Evolutionary conservation across 2,797 vertebrate genomes (phyloP), one percentile per base, ranked within the genome.

Genomic region (Channallabes apus): DNA sequence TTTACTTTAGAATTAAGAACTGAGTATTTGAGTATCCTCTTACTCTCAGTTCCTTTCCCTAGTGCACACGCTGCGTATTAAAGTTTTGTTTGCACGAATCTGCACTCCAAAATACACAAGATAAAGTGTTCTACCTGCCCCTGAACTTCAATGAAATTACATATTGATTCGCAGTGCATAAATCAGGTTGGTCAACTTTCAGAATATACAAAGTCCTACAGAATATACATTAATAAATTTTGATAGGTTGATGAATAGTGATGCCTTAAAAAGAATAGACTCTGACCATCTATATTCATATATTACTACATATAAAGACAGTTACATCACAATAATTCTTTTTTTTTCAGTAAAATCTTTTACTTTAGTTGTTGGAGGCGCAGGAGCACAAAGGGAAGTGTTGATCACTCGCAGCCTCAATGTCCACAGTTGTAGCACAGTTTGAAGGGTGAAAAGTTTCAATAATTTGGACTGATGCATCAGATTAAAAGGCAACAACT

Each of bases 91-190:
- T 82, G 83, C 71, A 73, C 29, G 14, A 51, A 85, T 84, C 88
- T 83, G 71, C 65, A 51, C 56, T 58, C 24, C 22, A 24, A 81
- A 84, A 81, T 86, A 59, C 78, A 81, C 62, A 87, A 82, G 87
- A 87, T 84, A 35, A 88, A 87, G 81, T 61, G 79, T 81, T 87
- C 69, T 38, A 68, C 85, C 84, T 75, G 67, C 80, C 84, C 71
- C 80, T 82, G 80, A 86, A 86, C 78, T 81, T 88, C 81, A 77
- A 69, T 83, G 88, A 86, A 89, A 90, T 90, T 88, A 88, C 85
- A 88, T 89, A 88, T 88, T 90, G 86, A 90, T 89, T 90, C 80
- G 75, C 77, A 84, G 82, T 62, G 35, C 80, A 85, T 83, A 90
- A 90, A 89, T 84, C 54, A 77, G 82, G 61, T 76, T 82, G 51